Evolutionary conservation across 2,113 vertebrate genomes (phyloP).

Genomic region (Tauraco erythrolophus): DNA sequence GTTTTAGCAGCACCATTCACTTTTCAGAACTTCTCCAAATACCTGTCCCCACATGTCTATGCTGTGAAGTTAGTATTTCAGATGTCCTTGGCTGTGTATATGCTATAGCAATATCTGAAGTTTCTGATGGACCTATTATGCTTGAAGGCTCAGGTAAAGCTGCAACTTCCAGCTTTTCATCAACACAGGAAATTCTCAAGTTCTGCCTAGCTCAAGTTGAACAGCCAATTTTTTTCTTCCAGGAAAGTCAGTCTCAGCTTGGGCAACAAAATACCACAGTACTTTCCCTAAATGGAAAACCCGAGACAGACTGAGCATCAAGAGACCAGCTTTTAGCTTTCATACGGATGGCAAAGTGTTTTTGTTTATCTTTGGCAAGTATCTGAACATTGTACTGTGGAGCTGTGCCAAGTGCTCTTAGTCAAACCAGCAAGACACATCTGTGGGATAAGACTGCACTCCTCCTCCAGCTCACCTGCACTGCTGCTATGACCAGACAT

Average conservation of each 20-base stretch:
- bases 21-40: not conserved
- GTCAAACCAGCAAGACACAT: not conserved
- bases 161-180: not conserved
- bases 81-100: not conserved
- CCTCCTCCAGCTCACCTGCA: not conserved
- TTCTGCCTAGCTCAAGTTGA: not conserved
- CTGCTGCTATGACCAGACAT: not conserved
- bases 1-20: not conserved
- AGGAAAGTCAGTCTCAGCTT: not conserved
- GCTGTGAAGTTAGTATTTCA: not conserved
- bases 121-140: not conserved
- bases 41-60: not conserved
- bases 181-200: not conserved
- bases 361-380: not conserved
- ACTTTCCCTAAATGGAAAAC: not conserved
- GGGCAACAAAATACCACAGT: not conserved
- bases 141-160: not conserved
- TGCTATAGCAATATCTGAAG: not conserved
- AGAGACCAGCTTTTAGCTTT: not conserved
- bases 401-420: not conserved
- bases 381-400: not conserved
- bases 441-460: not conserved
- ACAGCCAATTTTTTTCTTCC: not conserved
- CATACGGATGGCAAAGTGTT: not conserved
- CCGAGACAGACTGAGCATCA: not conserved